phyloP scores from a whole-genome alignment of 2,888 invertebrate genomes.

The Lasioglossum lativentre region DNA sequence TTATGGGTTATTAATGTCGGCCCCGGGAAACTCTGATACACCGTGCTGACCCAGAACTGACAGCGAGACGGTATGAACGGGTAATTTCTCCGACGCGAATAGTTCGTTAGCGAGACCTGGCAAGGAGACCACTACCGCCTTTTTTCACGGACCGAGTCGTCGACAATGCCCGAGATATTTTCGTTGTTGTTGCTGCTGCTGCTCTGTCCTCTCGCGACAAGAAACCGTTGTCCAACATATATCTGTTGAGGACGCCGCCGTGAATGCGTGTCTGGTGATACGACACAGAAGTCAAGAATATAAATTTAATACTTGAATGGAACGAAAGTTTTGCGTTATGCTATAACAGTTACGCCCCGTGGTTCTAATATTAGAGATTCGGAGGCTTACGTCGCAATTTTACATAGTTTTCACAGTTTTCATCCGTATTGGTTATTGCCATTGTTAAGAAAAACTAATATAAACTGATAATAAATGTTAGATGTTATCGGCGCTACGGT shows the following conservation, averaged over 20 bases:
- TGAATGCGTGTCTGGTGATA: constrained; percentile 15
- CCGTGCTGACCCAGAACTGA: constrained; percentile 71
- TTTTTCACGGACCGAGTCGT: neutral
- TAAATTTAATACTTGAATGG: neutral
- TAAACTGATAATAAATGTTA: no score
- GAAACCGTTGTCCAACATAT: neutral
- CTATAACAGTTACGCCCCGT: neutral
- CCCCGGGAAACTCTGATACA: constrained; percentile 64
- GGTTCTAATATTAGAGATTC: no score
- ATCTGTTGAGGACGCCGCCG: neutral
- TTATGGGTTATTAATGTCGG: constrained; percentile 75
- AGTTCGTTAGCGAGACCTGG: constrained; percentile 51
- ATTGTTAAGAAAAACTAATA: no score
- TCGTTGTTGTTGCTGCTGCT: neutral
- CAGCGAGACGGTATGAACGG: constrained; percentile 60
- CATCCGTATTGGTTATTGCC: no score
- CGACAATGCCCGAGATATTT: constrained; percentile 27
- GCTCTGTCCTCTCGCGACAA: neutral
- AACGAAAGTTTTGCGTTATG: neutral
- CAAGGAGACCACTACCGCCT: neutral
- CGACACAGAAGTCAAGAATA: neutral
- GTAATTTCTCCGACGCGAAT: constrained; percentile 62
- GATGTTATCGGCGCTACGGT: no score
- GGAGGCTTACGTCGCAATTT: no score
- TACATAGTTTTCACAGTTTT: no score